phyloP scores from a whole-genome alignment of 1,140 invertebrate species.

The Akabosia matsudoensis region DNA sequence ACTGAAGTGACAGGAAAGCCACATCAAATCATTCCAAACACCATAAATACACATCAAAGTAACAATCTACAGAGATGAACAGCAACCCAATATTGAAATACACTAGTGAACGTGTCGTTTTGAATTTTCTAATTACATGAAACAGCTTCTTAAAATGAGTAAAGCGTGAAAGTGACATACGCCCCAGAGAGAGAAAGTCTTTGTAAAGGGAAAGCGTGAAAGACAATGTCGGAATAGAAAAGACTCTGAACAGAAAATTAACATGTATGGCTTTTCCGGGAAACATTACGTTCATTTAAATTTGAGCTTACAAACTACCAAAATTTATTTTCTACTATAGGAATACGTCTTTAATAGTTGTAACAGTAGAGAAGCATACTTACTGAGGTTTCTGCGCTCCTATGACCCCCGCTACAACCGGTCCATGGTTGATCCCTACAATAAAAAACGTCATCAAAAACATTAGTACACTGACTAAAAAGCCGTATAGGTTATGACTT shows the following conservation, averaged over 20 bases:
- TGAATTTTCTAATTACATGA: background rate
- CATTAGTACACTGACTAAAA: background rate
- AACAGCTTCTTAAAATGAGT: background rate
- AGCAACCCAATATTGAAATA: background rate
- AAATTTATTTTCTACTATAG: too few relatives aligned
- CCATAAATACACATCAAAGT: too few relatives aligned
- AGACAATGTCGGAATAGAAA: background rate
- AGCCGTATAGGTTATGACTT: background rate
- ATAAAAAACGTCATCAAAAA: constrained; percentile 24
- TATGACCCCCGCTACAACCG: constrained; percentile 89
- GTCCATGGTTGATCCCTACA: constrained; percentile 85
- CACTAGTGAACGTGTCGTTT: background rate
- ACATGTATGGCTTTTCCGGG: too few relatives aligned
- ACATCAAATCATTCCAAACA: background rate
- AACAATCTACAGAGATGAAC: background rate
- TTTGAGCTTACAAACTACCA: too few relatives aligned
- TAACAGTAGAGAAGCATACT: constrained; percentile 67
- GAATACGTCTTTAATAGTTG: too few relatives aligned
- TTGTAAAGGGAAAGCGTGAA: background rate
- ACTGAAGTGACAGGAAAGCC: background rate
- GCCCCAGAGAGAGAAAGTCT: too few relatives aligned
- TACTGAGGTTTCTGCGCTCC: constrained; percentile 96
- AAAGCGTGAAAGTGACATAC: constrained; percentile 8
- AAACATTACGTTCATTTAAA: too few relatives aligned
- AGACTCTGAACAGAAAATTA: too few relatives aligned